These are phyloP conservation scores for Nipponia nippon DNA, from an alignment of 2,113 vertebrate genomes.

Conservation along the genomic window DNA sequence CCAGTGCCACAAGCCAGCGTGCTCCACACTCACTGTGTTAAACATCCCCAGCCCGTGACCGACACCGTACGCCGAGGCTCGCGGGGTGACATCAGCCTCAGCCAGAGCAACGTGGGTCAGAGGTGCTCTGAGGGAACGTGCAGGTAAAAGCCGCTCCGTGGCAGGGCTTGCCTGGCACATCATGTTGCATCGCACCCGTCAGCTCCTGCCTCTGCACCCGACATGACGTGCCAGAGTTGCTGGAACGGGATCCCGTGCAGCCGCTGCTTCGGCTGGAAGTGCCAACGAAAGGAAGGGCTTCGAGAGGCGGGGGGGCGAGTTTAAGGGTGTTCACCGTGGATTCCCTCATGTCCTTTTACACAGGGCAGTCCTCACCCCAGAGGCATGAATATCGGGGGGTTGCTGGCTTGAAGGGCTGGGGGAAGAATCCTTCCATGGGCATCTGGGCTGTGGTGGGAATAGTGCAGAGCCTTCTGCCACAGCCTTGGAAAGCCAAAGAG, in stretches of 20 bases:
- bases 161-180: not conserved
- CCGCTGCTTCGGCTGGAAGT: rapidly evolving
- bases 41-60: not conserved
- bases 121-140: not conserved
- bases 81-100: not conserved
- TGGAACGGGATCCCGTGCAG: not conserved
- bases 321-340: not conserved
- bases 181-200: rapidly evolving
- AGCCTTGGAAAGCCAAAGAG: not conserved
- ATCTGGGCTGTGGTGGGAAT: not conserved
- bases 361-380: not conserved
- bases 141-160: rapidly evolving
- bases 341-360: not conserved
- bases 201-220: not conserved
- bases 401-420: not conserved
- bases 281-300: not conserved
- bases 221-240: rapidly evolving
- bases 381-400: rapidly evolving
- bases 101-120: not conserved
- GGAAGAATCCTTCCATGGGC: not conserved
- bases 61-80: rapidly evolving
- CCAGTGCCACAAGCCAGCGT: not conserved
- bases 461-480: not conserved
- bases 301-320: not conserved
- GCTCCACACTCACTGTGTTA: not conserved